These are phyloP conservation scores for Oceanodroma leucorhoa DNA, from an alignment of 2,797 vertebrate species.

Conservation along the genomic window DNA sequence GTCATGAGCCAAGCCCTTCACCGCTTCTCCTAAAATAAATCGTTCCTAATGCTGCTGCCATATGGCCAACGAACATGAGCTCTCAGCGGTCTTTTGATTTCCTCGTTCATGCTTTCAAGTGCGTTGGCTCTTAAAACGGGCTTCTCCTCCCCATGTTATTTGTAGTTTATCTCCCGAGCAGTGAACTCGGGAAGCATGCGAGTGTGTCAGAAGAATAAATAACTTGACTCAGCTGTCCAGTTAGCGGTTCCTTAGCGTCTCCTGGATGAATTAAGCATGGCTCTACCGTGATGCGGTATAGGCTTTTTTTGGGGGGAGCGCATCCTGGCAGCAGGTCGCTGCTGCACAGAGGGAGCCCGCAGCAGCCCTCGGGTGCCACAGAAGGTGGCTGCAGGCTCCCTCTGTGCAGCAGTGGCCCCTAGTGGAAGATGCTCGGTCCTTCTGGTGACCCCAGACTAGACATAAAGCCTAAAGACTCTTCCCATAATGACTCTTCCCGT, in stretches of 20 bases:
- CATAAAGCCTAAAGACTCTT: background rate
- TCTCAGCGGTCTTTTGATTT: background rate
- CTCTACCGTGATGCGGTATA: rapidly evolving
- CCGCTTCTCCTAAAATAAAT: slow-evolving; percentile 26
- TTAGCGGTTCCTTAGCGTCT: rapidly evolving
- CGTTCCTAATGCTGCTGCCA: slow-evolving; percentile 10
- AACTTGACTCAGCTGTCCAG: background rate
- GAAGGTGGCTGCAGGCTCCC: rapidly evolving
- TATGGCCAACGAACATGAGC: background rate
- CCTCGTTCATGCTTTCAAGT: background rate
- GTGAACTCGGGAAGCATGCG: background rate
- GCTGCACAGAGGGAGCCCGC: rapidly evolving
- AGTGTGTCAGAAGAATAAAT: background rate
- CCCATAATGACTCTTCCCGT: background rate
- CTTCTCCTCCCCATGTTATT: background rate
- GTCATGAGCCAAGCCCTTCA: background rate
- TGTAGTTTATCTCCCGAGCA: background rate
- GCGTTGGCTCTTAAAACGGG: rapidly evolving
- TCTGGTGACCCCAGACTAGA: background rate
- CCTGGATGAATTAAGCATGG: background rate
- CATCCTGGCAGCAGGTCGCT: background rate
- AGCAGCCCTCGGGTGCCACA: rapidly evolving
- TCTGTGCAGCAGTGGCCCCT: background rate
- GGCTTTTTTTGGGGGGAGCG: rapidly evolving
- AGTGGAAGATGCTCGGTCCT: background rate